Evolutionary conservation across 1,140 invertebrate species (phyloP), one percentile per base, ranked within the genome.

Genomic region (Eurosta solidaginis): DNA sequence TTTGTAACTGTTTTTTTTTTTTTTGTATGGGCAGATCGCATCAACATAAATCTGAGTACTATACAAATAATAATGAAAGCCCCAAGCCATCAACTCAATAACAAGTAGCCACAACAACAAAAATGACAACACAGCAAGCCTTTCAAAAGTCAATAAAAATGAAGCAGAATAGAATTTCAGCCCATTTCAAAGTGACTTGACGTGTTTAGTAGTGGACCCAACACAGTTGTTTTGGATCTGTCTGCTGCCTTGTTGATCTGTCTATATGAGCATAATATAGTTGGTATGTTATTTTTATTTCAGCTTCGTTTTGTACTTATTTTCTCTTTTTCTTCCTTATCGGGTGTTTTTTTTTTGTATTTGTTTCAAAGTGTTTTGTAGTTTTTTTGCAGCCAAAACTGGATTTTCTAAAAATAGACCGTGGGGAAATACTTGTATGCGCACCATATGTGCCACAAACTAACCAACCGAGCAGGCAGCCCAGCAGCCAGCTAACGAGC

Each of bases 371-470:
- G 3, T 33, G 44, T 20, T 76, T 12, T 52, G 2, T 47, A 17
- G 5, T 10, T 33, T 78, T 49, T 40, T 68, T 29, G 77, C 63
- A 50, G 63, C 77, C 77, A 85, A 85, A 85, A 85, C 84, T 83
- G 84, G 84, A 85, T 85, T 85, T 85, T 85, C 84, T 85, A 85
- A 84, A 85, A 85, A 85, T 85, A 85, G 84, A 83, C 82, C 78
- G 80, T 83, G 83, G 83, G 83, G 81, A 83, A 85, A 85, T 84
- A 85, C 84, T 82, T 84, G 84, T 84, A 83, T 84, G 78, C 78
- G 81, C 81, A 82, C 79, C 83, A 84, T 84, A 85, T 85, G 84
- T 83, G 84, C 83, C 59, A 68, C 29, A 29, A 63, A 10, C 59
- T 33, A 68, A 22, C 17, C 27, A 68, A n/a, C 33, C 33, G n/a